Evolutionary conservation across 2,888 invertebrate genomes (phyloP).

Genomic region (Clusia tigrina): DNA sequence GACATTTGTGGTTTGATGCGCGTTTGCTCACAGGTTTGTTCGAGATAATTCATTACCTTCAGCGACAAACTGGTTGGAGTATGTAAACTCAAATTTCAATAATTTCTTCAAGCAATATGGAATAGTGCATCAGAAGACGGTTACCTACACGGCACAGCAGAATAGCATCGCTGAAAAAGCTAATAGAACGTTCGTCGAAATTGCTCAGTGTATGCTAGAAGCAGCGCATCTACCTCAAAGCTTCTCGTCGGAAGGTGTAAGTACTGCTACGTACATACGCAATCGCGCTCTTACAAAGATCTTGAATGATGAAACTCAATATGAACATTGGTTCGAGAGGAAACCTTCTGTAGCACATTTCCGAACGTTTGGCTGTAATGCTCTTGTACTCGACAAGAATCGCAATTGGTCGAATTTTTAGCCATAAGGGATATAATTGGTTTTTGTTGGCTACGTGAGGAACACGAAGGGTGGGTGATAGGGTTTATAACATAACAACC

Average conservation of each 20-base stretch:
- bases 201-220: constrained; percentile 34
- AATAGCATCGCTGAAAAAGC: constrained; percentile 38
- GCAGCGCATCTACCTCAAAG: constrained; percentile 28
- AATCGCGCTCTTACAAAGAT: constrained; percentile 34
- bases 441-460: too few relatives aligned
- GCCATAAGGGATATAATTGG: too few relatives aligned
- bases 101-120: constrained; percentile 29
- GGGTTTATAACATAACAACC: too few relatives aligned
- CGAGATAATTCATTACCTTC: constrained; percentile 27
- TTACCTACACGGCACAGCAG: constrained; percentile 35
- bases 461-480: too few relatives aligned
- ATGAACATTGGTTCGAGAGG: constrained; percentile 32
- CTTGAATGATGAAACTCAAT: constrained; percentile 30
- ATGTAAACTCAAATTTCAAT: constrained; percentile 27
- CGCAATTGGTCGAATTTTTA: constrained; percentile 30
- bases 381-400: constrained; percentile 27
- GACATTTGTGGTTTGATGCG: constrained; percentile 27
- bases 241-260: constrained; percentile 37
- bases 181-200: constrained; percentile 37
- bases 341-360: constrained; percentile 35
- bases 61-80: constrained; percentile 19
- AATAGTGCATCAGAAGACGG: constrained; percentile 34
- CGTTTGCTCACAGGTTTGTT: constrained; percentile 19
- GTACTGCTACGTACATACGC: constrained; percentile 35
- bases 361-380: constrained; percentile 32